These are phyloP conservation scores for Theonella swinhoei DNA, from an alignment of 37 sponge, comb jelly and placozoan genomes.

Conservation along the genomic window DNA sequence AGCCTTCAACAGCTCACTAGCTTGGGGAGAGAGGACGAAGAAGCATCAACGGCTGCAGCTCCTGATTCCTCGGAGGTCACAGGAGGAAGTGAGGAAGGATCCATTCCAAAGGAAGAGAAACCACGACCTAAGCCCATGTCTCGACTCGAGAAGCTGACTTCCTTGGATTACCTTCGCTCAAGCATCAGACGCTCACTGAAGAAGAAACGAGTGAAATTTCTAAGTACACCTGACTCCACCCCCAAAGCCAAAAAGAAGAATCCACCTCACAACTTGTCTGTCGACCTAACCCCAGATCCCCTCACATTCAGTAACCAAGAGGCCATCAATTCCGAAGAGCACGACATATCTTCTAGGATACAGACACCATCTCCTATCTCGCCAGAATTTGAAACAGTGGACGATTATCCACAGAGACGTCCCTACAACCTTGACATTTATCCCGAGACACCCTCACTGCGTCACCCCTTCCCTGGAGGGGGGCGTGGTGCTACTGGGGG, in stretches of 20 bases:
- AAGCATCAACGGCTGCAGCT: background rate
- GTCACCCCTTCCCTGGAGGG: background rate
- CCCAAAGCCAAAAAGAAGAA: conserved; percentile 17
- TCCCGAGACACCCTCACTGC: background rate
- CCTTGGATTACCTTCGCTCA: conserved; percentile 55
- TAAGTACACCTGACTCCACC: conserved; percentile 11
- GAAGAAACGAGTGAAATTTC: conserved; percentile 38
- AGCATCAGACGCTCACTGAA: conserved; percentile 38
- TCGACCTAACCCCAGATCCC: background rate
- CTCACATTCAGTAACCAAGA: background rate
- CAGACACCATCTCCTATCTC: background rate
- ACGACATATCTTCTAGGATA: background rate
- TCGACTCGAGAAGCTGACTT: conserved; percentile 58
- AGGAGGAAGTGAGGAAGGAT: background rate
- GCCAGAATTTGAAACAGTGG: background rate
- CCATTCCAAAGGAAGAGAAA: background rate
- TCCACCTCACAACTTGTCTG: background rate
- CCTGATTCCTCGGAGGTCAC: background rate
- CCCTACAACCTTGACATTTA: background rate
- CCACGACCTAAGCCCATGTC: conserved; percentile 13
- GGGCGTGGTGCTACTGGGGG: background rate
- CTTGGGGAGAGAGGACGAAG: background rate
- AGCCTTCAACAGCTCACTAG: background rate
- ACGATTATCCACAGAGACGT: background rate
- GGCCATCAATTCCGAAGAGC: background rate